These are phyloP conservation scores for Formica selysi DNA, from an alignment of 1,140 invertebrate genomes.

Conservation along the genomic window DNA sequence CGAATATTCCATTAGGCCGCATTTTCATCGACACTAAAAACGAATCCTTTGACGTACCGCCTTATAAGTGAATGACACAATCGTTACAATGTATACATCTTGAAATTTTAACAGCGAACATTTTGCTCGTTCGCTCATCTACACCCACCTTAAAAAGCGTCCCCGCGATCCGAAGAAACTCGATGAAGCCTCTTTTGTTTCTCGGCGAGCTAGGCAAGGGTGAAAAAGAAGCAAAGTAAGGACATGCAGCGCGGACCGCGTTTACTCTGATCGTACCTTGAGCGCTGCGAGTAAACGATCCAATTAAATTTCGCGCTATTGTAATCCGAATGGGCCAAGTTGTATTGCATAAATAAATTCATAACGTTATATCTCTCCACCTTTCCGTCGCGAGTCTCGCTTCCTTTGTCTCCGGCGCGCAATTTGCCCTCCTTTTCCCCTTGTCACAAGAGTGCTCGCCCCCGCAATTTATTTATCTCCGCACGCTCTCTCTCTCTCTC, in stretches of 20 bases:
- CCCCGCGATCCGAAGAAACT: conserved; percentile 57
- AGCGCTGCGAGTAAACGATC: conserved; percentile 73
- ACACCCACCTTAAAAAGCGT: conserved; percentile 18
- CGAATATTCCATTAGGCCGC: too few species aligned
- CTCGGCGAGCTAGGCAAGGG: conserved; percentile 47
- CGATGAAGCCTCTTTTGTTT: conserved; percentile 72
- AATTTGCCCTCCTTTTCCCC: conserved; percentile 46
- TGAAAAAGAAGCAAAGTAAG: conserved; percentile 53
- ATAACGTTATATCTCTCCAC: conserved; percentile 73
- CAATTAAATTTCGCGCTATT: conserved; percentile 78
- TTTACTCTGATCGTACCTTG: conserved; percentile 69
- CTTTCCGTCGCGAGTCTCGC: conserved; percentile 67
- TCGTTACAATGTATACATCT: too few species aligned
- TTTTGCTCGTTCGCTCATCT: too few species aligned
- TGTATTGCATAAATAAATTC: conserved; percentile 78
- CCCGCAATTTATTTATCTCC: conserved; percentile 73
- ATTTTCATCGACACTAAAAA: too few species aligned
- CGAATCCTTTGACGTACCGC: too few species aligned
- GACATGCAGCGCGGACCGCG: conserved; percentile 32
- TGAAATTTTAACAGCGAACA: too few species aligned
- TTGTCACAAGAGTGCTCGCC: conserved; percentile 34
- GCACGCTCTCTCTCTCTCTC: conserved; percentile 19
- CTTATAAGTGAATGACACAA: too few species aligned
- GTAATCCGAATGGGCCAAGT: conserved; percentile 76
- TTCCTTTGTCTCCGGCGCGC: conserved; percentile 71